phyloP scores from a whole-genome alignment of 1,140 invertebrate species.

The Zaprionus davidi region DNA sequence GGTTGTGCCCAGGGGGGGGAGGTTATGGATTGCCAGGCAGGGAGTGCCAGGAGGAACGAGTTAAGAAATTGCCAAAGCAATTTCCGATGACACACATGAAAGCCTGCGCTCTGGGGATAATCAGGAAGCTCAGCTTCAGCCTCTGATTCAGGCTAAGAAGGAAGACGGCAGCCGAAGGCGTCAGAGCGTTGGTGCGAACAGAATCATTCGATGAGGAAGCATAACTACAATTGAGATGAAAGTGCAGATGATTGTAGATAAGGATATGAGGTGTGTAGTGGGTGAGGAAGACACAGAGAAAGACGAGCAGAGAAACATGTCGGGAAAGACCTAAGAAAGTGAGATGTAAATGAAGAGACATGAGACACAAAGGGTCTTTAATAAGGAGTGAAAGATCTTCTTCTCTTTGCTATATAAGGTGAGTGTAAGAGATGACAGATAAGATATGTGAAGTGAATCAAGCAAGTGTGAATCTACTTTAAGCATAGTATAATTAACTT shows the following conservation, averaged over 20 bases:
- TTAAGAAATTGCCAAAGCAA: conserved; percentile 60
- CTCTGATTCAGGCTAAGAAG: conserved; percentile 12
- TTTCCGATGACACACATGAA: conserved; percentile 78
- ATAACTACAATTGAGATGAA: conserved; percentile 37
- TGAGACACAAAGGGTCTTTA: no score
- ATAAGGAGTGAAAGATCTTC: no score
- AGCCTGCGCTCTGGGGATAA: conserved; percentile 62
- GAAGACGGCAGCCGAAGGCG: conserved; percentile 32
- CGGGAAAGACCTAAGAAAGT: not conserved
- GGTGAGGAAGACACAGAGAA: not conserved
- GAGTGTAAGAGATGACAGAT: no score
- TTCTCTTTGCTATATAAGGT: no score
- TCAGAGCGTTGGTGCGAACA: conserved; percentile 51
- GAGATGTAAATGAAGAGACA: no score
- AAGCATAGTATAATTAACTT: no score
- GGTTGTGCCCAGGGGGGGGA: not conserved
- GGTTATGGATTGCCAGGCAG: conserved; percentile 3
- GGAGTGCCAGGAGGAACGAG: conserved; percentile 17
- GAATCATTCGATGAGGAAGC: conserved; percentile 49
- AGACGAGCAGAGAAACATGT: not conserved
- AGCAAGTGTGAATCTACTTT: no score
- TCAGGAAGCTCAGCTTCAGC: conserved; percentile 48
- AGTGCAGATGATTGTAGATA: conserved; percentile 16
- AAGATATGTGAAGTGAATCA: no score
- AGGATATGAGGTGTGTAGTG: conserved; percentile 14